Conservation (phyloP, 2,888 invertebrate species). For the Matsumyia berberina region DNA sequence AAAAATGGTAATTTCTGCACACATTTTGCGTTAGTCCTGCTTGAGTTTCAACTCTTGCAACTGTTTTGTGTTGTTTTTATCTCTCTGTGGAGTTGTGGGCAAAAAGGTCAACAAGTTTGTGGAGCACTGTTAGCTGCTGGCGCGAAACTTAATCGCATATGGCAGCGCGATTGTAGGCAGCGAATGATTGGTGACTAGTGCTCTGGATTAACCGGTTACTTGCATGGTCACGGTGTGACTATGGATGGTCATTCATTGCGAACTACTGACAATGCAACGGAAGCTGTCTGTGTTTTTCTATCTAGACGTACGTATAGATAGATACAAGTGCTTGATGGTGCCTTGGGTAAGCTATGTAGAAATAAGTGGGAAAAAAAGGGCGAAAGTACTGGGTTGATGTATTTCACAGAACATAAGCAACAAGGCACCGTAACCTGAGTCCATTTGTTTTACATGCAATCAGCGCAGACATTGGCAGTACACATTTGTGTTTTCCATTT, state of each 20-base stretch:
- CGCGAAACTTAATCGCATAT: conserved; percentile 63
- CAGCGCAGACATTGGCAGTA: not conserved
- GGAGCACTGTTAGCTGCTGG: conserved; percentile 48
- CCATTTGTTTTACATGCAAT: conserved; percentile 12
- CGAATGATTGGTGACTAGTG: conserved; percentile 56
- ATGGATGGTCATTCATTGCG: conserved; percentile 60
- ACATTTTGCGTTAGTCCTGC: not conserved
- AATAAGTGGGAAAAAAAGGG: conserved; percentile 43
- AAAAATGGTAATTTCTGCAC: conserved; percentile 55
- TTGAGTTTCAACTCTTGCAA: conserved; percentile 36
- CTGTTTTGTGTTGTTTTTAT: conserved; percentile 10
- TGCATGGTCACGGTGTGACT: conserved; percentile 70
- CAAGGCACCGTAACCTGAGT: not conserved
- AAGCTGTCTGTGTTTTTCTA: conserved; percentile 51
- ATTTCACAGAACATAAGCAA: not conserved
- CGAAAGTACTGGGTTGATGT: conserved; percentile 34
- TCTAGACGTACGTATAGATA: no score
- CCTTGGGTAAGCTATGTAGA: conserved; percentile 19
- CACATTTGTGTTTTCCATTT: not conserved
- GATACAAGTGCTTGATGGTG: not conserved
- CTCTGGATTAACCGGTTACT: conserved; percentile 75
- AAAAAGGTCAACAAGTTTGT: conserved; percentile 75
- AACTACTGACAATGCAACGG: conserved; percentile 69
- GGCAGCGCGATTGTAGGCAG: conserved; percentile 50
- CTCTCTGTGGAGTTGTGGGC: conserved; percentile 48